Percentiles rank a stretch among this genome's conserved stretches.
phyloP scores from a whole-genome alignment of 2,888 invertebrate genomes.

The Drosophila quinaria region DNA sequence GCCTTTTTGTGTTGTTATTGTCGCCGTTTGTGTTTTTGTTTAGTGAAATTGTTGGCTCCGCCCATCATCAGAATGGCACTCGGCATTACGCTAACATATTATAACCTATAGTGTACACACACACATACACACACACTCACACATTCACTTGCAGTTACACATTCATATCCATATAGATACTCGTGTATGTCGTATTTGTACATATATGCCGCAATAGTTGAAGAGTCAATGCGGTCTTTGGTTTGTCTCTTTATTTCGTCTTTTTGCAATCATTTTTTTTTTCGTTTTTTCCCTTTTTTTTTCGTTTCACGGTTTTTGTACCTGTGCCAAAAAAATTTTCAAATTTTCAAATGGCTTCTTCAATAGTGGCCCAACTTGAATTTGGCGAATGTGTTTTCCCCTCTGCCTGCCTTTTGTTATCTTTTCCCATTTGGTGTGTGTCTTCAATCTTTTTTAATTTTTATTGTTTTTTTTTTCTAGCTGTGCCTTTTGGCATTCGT shows the following conservation, averaged over 20 bases:
- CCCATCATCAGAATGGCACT: constrained; percentile 81
- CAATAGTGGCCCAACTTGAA: constrained; percentile 71
- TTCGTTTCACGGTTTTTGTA: constrained; percentile 73
- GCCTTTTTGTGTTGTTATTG: constrained; percentile 64
- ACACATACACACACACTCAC: constrained; percentile 44
- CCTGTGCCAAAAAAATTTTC: constrained; percentile 83
- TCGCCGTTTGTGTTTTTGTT: constrained; percentile 72
- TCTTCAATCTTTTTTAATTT: constrained; percentile 64
- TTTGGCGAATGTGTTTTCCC: constrained; percentile 56
- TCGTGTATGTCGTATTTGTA: constrained; percentile 14
- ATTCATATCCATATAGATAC: constrained; percentile 21
- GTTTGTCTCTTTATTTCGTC: constrained; percentile 75
- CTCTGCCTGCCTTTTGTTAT: constrained; percentile 42
- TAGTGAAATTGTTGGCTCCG: constrained; percentile 81
- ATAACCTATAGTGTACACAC: constrained; percentile 67
- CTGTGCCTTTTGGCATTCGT: constrained; percentile 41
- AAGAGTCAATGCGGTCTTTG: constrained; percentile 80
- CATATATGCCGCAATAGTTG: constrained; percentile 70
- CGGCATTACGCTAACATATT: constrained; percentile 81
- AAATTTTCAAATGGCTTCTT: constrained; percentile 83
- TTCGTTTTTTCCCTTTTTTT: constrained; percentile 16
- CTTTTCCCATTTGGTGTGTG: constrained; percentile 62
- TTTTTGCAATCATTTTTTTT: constrained; percentile 36
- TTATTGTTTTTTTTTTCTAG: constrained; percentile 36
- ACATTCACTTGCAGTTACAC: constrained; percentile 14